Evolutionary conservation across 1,140 invertebrate genomes (phyloP).

Genomic region (Drosophila sproati): DNA sequence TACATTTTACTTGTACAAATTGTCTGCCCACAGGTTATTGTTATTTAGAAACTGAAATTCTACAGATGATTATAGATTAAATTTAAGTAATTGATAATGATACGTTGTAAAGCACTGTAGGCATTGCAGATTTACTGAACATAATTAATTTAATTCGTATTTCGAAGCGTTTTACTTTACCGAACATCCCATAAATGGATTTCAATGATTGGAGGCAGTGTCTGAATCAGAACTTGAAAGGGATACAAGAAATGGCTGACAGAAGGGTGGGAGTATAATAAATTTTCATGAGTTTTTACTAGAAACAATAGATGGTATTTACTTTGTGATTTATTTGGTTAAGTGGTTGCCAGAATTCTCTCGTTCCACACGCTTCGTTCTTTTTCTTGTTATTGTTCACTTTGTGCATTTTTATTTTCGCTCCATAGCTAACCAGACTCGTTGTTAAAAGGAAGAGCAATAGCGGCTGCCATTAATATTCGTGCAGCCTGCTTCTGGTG

Average conservation of each 20-base stretch:
- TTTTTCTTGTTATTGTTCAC: conserved; percentile 34
- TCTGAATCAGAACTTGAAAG: neutral
- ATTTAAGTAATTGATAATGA: neutral
- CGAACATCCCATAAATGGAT: conserved; percentile 11
- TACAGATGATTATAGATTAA: neutral
- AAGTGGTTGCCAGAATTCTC: conserved; percentile 53
- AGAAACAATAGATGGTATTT: conserved; percentile 71
- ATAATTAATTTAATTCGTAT: conserved; percentile 36
- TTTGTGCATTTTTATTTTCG: conserved; percentile 50
- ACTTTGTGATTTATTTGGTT: conserved; percentile 70
- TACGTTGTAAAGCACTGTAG: neutral
- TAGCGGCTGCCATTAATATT: conserved; percentile 58
- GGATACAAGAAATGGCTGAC: conserved; percentile 29
- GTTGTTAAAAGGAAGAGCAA: conserved; percentile 20
- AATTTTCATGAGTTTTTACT: conserved; percentile 66
- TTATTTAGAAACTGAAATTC: neutral
- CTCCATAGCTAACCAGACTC: conserved; percentile 18
- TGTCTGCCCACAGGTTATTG: neutral
- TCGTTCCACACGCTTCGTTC: conserved; percentile 18
- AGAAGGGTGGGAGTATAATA: conserved; percentile 48
- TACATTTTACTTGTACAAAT: neutral
- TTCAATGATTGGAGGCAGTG: conserved; percentile 3
- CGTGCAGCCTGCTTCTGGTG: conserved; percentile 50
- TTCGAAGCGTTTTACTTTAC: conserved; percentile 15
- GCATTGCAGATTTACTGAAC: neutral